A percentile compares a stretch with the other conserved stretches of the same genome.
These are phyloP conservation scores for Enteromius thamalakanensis DNA, from an alignment of 2,797 vertebrate genomes.

Conservation along the genomic window DNA sequence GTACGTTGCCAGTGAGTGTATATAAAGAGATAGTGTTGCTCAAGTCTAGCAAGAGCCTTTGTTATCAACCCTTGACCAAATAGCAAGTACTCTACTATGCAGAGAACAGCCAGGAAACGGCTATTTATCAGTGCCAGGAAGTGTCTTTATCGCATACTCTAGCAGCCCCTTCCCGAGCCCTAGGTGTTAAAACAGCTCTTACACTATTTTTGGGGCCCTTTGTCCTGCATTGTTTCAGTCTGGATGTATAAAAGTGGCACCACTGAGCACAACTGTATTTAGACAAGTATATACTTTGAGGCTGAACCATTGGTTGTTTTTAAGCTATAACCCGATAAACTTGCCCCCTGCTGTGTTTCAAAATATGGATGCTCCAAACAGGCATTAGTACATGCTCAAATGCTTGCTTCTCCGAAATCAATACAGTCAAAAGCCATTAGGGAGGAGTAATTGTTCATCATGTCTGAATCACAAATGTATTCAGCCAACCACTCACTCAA, in stretches of 20 bases:
- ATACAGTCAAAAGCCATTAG: slow-evolving; percentile 41
- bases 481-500: slow-evolving; percentile 33
- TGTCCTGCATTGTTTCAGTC: slow-evolving; percentile 17
- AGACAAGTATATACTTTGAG: neutral
- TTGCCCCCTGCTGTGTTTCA: neutral
- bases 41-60: slow-evolving; percentile 19
- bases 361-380: slow-evolving; percentile 24
- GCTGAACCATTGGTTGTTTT: neutral
- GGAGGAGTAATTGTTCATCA: slow-evolving; percentile 36
- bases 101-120: slow-evolving; percentile 34
- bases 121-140: slow-evolving; percentile 49
- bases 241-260: neutral
- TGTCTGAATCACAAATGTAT: slow-evolving; percentile 46
- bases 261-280: neutral
- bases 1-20: neutral
- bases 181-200: slow-evolving; percentile 12
- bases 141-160: slow-evolving; percentile 43
- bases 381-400: slow-evolving; percentile 42
- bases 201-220: slow-evolving; percentile 39
- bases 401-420: slow-evolving; percentile 36
- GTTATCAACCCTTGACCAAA: slow-evolving; percentile 32
- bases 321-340: neutral
- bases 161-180: slow-evolving; percentile 22
- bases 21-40: neutral
- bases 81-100: slow-evolving; percentile 24